phyloP scores from a whole-genome alignment of 1,140 invertebrate genomes.

The Temnothorax nylanderi region DNA sequence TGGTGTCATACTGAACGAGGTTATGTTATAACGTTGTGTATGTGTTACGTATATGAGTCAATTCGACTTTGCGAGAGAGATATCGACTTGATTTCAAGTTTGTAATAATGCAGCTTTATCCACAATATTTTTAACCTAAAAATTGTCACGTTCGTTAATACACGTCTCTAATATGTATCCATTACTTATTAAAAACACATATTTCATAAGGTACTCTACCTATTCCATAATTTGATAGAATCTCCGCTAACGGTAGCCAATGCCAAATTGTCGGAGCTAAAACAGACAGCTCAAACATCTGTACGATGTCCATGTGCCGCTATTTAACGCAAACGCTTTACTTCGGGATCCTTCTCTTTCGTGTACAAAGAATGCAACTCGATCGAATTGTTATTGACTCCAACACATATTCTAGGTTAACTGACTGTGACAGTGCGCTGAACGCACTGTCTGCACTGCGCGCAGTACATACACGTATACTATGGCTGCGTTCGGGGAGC shows the following conservation, averaged over 20 bases:
- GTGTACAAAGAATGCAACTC: slow-evolving; percentile 88
- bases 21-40: background rate
- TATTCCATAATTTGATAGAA: slow-evolving; percentile 97
- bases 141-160: slow-evolving; percentile 61
- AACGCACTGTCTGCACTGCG: no score
- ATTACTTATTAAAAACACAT: background rate
- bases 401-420: no score
- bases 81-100: background rate
- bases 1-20: background rate
- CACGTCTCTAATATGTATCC: slow-evolving; percentile 5
- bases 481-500: no score
- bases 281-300: slow-evolving; percentile 94
- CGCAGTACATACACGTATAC: no score
- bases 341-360: slow-evolving; percentile 85
- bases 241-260: slow-evolving; percentile 95
- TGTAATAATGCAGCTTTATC: no score
- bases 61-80: background rate
- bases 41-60: no score
- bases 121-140: slow-evolving; percentile 81
- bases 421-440: no score
- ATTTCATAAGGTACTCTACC: slow-evolving; percentile 84
- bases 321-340: slow-evolving; percentile 84
- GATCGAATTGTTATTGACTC: slow-evolving; percentile 89
- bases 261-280: slow-evolving; percentile 96
- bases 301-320: slow-evolving; percentile 93